phyloP scores from a whole-genome alignment of 2,888 invertebrate species.

The Ophion slaviceki region DNA sequence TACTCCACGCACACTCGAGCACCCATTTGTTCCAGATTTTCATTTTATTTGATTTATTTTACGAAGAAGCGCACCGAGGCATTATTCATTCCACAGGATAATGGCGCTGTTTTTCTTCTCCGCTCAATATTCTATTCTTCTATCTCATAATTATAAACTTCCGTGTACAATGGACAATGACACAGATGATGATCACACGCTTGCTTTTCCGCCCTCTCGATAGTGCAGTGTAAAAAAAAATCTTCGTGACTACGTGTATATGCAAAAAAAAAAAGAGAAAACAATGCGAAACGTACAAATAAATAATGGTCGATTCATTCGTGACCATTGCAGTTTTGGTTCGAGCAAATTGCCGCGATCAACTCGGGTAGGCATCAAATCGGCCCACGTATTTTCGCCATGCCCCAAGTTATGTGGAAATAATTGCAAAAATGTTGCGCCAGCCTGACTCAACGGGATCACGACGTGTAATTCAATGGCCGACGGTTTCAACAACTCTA shows the following conservation, averaged over 20 bases:
- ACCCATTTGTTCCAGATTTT: not conserved
- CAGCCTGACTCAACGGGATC: conserved; percentile 4
- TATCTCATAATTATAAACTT: conserved; percentile 1
- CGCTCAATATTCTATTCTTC: not conserved
- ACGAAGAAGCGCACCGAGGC: not conserved
- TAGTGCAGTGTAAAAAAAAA: not conserved
- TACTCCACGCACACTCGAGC: not conserved
- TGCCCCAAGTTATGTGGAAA: not conserved
- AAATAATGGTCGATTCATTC: not conserved
- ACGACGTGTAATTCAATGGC: conserved; percentile 9
- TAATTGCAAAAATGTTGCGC: not conserved
- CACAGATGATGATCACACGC: conserved; percentile 1
- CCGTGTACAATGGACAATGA: not conserved
- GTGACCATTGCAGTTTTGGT: not conserved
- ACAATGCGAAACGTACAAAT: conserved; percentile 5
- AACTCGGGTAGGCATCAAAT: too few relatives aligned
- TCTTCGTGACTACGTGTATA: not conserved
- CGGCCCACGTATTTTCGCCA: too few relatives aligned
- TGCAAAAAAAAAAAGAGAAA: not conserved
- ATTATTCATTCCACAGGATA: not conserved
- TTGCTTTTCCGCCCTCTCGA: not conserved
- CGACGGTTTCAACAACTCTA: conserved; percentile 12
- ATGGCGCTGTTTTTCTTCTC: not conserved
- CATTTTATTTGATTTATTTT: not conserved
- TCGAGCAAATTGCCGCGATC: too few relatives aligned